Evolutionary conservation across 2,888 invertebrate genomes (phyloP).

Genomic region (Drosophila rubida): DNA sequence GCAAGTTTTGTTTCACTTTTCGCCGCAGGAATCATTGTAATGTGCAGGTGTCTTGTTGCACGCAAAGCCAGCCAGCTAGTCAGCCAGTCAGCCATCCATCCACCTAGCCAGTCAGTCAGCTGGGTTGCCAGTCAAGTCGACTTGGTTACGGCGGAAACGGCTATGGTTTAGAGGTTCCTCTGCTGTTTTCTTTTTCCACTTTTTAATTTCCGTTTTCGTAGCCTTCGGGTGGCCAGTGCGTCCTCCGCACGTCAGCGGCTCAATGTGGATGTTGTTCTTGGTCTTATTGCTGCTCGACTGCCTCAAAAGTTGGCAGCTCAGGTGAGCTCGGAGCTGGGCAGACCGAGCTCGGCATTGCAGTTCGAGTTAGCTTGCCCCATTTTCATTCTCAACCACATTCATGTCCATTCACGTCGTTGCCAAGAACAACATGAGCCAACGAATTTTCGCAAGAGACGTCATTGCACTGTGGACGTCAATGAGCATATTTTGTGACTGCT

Average conservation of each 20-base stretch:
- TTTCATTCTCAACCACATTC: conserved; percentile 30
- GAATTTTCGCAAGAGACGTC: conserved; percentile 65
- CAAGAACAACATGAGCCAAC: conserved; percentile 74
- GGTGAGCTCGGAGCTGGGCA: conserved; percentile 28
- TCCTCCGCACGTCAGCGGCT: conserved; percentile 27
- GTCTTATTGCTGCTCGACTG: conserved; percentile 32
- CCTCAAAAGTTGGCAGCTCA: conserved; percentile 61
- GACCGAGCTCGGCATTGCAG: conserved; percentile 27
- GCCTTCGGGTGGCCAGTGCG: conserved; percentile 55
- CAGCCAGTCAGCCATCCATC: conserved; percentile 17
- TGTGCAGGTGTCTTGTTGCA: conserved; percentile 74
- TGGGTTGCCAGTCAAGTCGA: conserved; percentile 24
- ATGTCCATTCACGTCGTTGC: conserved; percentile 62
- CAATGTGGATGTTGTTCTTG: conserved; percentile 55
- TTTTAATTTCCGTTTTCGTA: conserved; percentile 78
- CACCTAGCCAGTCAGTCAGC: conserved; percentile 21
- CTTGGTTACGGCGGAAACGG: conserved; percentile 60
- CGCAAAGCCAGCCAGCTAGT: conserved; percentile 18
- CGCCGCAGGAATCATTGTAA: conserved; percentile 79
- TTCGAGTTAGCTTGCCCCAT: conserved; percentile 38
- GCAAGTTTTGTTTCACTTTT: conserved; percentile 72
- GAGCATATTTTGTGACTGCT: no score
- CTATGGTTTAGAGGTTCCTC: conserved; percentile 71
- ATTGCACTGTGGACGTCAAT: not conserved
- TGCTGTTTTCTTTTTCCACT: conserved; percentile 78